Evolutionary conservation across 2,113 vertebrate genomes (phyloP).

Genomic region (Cyprinodon variegatus): DNA sequence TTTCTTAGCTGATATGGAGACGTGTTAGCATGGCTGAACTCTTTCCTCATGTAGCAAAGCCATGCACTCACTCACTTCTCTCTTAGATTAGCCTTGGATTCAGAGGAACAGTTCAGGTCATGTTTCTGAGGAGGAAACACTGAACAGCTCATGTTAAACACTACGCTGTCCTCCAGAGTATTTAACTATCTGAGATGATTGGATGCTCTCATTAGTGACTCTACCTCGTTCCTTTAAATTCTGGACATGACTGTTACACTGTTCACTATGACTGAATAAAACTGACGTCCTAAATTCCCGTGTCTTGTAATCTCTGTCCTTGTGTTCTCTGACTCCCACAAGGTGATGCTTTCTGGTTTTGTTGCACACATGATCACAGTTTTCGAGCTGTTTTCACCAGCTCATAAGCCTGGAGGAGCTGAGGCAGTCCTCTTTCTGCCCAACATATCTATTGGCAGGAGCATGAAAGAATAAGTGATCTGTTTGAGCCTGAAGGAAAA

Average conservation of each 20-base stretch:
- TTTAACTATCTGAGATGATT: not conserved
- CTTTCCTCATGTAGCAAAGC: slow-evolving; percentile 47
- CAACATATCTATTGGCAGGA: not conserved
- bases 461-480: slow-evolving; percentile 40
- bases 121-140: not conserved
- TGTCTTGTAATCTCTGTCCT: not conserved
- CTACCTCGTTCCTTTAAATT: slow-evolving; percentile 30
- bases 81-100: slow-evolving; percentile 25
- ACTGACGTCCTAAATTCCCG: not conserved
- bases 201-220: slow-evolving; percentile 17
- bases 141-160: not conserved
- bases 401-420: not conserved
- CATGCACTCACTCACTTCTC: slow-evolving; percentile 44
- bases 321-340: not conserved
- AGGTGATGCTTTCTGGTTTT: not conserved
- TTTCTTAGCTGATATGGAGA: slow-evolving; percentile 35
- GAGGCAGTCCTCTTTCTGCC: not conserved
- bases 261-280: slow-evolving; percentile 38
- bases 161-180: not conserved
- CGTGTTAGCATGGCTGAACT: slow-evolving; percentile 45
- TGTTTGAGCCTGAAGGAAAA: slow-evolving; percentile 44
- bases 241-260: slow-evolving; percentile 33
- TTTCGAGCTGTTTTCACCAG: slow-evolving; percentile 3
- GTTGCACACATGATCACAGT: not conserved
- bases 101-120: slow-evolving; percentile 4